Percentiles rank a stretch among this genome's conserved stretches.
phyloP scores from a whole-genome alignment of 2,888 invertebrate species.

The Sepioteuthis lessoniana region DNA sequence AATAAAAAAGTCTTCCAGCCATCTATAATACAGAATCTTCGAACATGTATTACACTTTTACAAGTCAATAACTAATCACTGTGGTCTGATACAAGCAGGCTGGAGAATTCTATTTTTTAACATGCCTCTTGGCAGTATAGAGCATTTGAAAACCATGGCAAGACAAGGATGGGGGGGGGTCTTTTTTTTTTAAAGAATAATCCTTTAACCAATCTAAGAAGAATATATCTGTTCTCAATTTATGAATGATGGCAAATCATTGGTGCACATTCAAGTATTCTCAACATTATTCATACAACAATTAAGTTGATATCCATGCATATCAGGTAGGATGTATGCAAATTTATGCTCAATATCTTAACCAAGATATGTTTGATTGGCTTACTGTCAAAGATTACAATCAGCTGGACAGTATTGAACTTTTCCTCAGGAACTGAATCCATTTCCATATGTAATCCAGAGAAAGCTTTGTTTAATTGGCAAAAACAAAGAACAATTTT shows the following conservation, averaged over 20 bases:
- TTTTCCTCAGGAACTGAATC: constrained; percentile 21
- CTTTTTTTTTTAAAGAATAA: background rate
- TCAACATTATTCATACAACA: background rate
- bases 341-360: constrained; percentile 9
- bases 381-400: background rate
- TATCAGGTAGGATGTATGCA: background rate
- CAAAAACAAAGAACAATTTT: background rate
- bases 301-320: background rate
- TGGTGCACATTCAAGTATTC: background rate
- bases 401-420: constrained; percentile 1
- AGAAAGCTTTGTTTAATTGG: constrained; percentile 2
- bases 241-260: background rate
- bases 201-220: background rate
- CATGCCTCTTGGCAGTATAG: background rate
- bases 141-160: background rate
- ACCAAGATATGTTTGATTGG: constrained; percentile 8
- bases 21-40: background rate
- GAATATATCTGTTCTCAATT: background rate
- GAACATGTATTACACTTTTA: background rate
- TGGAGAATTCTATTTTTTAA: background rate
- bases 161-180: background rate
- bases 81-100: background rate
- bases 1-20: background rate
- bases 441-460: background rate
- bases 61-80: background rate